Base-by-base conservation (phyloP, 2,888 invertebrate species). In the Polyommatus icarus region DNA sequence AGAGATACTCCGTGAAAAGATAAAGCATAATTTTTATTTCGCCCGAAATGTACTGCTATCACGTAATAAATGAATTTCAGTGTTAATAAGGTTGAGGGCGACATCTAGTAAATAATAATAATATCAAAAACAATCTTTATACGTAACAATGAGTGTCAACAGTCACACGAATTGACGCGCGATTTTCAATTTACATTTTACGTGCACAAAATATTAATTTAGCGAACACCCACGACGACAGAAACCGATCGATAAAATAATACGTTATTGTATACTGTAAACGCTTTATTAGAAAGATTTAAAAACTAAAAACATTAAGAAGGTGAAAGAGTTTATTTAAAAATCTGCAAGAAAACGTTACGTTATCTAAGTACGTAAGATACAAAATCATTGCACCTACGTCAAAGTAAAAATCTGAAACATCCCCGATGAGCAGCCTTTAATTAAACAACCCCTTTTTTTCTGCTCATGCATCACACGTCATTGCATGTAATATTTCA, bases 161-260 rank as follows among this genome's bases (percentile, higher is more conserved):
- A 73, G 73, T 72, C 36, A 36, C 40, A 40, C 46, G 73, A 46
- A 73, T 29, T 40, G 73, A 72, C 57, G 32, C 54, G 54, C 57
- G 77, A 72, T 59, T 77, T 72, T 72, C 57, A 57, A 77, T 77
- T 77, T 71, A 54, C 77, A 77, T 20, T 76, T 77, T 79, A 80
- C 83, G 82, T 82, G 83, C 77, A 79, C 78, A 76, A 78, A 81
- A 82, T 83, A 81, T 80, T 82, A 81, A 83, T 81, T 80, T 76
- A 80, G 72, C 57, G 82, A 79, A 81, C 82, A 81, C 83, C 82
- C 82, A 82, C 82, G 80, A 77, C 50, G 81, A 61, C 20, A 61
- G 20, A 61, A 10, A 24, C 61, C 61, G 12, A 24, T 59, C 59
- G 10, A 20, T 59, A 61, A 24, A 20, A 61, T 10, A 20, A 12